Evolutionary conservation across 2,113 vertebrate genomes (phyloP), one percentile per base, ranked within the genome.

Genomic region (Suricata suricatta): DNA sequence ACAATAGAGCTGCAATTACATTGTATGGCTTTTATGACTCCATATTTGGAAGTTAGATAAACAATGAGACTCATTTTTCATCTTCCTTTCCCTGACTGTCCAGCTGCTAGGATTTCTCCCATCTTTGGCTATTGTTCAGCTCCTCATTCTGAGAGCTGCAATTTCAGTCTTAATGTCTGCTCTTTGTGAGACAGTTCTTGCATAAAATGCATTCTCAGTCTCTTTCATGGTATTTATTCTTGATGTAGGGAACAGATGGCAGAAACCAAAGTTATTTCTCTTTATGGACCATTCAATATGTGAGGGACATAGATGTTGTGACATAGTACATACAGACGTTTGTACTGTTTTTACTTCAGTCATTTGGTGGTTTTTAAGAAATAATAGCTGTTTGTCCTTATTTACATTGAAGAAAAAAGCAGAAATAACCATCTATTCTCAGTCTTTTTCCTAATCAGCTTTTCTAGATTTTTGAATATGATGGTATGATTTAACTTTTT

Each of bases 21-120:
- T 85, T 92, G 10, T 82, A 94, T 92, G 95, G 15, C 84, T 96
- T 96, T 97, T 52, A 95, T 90, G 84, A 84, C 16, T 81, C 93
- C 29, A 50, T 94, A 57, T 98, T 95, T 97, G 83, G 86, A 95
- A 90, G 44, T 97, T 93, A 35, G 3, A 94, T 96, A 97, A 93
- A 80, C 86, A 93, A 80, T 82, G 76, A 50, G 66, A 93, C 72
- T 91, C 64, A 88, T 27, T 44, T 57, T 87, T 82, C 69, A 50
- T 5, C 47, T 95, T 90, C 7, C 68, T 69, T 93, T 97, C 82
- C 92, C 8, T 95, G 82, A 86, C 63, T 95, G 57, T 11, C 95
- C 91, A 98, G 86, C 72, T 96, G 74, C 94, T 98, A 90, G 35
- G 71, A 21, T 88, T 98, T 97, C 87, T 91, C 38, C 96, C 16